phyloP scores from a whole-genome alignment of 2,113 vertebrate genomes.

The Pteropus alecto region DNA sequence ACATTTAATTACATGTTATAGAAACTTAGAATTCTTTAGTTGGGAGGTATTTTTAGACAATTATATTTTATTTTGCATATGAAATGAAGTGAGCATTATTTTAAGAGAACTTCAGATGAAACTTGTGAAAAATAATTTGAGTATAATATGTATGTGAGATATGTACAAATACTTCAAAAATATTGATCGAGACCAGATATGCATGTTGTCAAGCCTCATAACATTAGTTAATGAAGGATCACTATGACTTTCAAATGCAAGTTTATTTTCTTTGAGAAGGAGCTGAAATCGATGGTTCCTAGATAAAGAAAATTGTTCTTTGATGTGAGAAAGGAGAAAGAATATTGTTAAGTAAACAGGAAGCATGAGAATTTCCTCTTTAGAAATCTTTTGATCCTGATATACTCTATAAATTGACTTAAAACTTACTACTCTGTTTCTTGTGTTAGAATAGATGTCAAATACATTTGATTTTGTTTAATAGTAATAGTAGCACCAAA shows the following conservation, averaged over 20 bases:
- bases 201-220: background rate
- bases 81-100: background rate
- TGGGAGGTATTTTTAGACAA: background rate
- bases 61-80: background rate
- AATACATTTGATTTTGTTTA: background rate
- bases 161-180: background rate
- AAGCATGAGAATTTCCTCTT: conserved; percentile 81
- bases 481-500: background rate
- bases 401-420: conserved; percentile 9
- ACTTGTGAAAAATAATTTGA: conserved; percentile 7
- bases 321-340: conserved; percentile 26
- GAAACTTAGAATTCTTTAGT: background rate
- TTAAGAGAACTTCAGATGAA: background rate
- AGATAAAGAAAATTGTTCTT: conserved; percentile 26
- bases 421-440: background rate
- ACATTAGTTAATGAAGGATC: background rate
- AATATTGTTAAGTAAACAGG: conserved; percentile 75
- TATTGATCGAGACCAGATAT: background rate
- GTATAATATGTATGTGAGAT: background rate
- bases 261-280: conserved; percentile 59
- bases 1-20: background rate
- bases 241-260: conserved; percentile 14
- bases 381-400: background rate
- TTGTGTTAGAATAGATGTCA: background rate
- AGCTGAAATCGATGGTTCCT: conserved; percentile 30